phyloP scores from a whole-genome alignment of 2,113 vertebrate genomes.

The Ia io region DNA sequence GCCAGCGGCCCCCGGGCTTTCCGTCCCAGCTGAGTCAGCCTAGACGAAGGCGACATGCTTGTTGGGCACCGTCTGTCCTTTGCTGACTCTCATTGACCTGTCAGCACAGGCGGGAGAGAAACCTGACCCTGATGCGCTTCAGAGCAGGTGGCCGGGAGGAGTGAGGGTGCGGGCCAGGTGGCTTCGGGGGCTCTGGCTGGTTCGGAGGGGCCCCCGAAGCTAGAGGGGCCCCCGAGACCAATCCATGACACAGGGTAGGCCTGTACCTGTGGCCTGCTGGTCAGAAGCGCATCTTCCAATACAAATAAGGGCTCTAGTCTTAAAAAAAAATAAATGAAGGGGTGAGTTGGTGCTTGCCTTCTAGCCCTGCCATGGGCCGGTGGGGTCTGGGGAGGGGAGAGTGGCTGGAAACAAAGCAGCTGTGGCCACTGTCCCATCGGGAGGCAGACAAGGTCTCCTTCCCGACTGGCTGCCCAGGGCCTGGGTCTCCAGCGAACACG shows the following conservation, averaged over 20 bases:
- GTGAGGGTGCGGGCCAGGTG: not conserved
- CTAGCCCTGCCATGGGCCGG: not conserved
- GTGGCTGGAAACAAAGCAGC: too few species aligned
- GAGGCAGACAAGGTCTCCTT: not conserved
- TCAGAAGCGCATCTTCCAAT: too few species aligned
- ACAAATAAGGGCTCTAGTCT: not conserved
- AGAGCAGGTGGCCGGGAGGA: not conserved
- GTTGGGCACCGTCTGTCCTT: conserved; percentile 29
- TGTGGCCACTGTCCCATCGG: too few species aligned
- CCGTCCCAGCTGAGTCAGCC: conserved; percentile 49
- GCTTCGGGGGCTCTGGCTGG: not conserved
- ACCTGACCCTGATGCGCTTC: not conserved
- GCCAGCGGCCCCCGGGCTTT: conserved; percentile 75
- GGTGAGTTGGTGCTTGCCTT: not conserved
- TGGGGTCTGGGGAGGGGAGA: not conserved
- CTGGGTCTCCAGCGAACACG: not conserved
- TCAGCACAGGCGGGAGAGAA: not conserved
- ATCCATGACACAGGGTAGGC: fast-evolving
- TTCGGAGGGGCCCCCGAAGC: not conserved
- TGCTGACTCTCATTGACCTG: not conserved
- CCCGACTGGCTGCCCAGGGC: not conserved
- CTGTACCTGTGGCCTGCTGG: not conserved
- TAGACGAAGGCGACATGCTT: conserved; percentile 5
- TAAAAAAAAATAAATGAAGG: not conserved
- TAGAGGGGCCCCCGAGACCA: not conserved